Conservation (phyloP, 1,140 invertebrate species). For the Magallana gigas region DNA sequence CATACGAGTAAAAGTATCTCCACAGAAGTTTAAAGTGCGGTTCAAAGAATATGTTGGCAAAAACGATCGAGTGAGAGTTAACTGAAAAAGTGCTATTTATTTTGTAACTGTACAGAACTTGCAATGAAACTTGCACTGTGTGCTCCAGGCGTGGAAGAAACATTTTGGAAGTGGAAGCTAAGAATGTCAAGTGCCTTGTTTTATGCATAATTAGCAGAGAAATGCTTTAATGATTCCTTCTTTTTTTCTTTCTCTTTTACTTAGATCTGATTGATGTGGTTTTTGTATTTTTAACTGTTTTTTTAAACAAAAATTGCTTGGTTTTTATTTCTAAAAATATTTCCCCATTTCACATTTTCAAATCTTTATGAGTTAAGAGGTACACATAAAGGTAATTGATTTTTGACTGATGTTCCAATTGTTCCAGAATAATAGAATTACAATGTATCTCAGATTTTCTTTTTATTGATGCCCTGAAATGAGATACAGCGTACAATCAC, state of each 20-base stretch:
- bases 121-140: neutral
- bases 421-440: too few species aligned
- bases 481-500: too few species aligned
- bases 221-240: neutral
- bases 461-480: too few species aligned
- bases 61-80: neutral
- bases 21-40: too few species aligned
- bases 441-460: too few species aligned
- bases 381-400: too few species aligned
- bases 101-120: neutral
- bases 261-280: neutral
- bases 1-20: too few species aligned
- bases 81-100: slow-evolving; percentile 19
- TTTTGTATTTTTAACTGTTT: neutral
- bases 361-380: too few species aligned
- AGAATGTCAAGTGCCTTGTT: neutral
- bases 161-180: neutral
- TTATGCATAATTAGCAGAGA: neutral
- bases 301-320: neutral
- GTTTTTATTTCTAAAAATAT: too few species aligned
- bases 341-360: too few species aligned
- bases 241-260: neutral
- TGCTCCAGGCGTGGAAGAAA: neutral
- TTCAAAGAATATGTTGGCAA: neutral
- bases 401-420: too few species aligned